phyloP scores from a whole-genome alignment of 2,113 vertebrate genomes.

The Chloroceryle aenea region DNA sequence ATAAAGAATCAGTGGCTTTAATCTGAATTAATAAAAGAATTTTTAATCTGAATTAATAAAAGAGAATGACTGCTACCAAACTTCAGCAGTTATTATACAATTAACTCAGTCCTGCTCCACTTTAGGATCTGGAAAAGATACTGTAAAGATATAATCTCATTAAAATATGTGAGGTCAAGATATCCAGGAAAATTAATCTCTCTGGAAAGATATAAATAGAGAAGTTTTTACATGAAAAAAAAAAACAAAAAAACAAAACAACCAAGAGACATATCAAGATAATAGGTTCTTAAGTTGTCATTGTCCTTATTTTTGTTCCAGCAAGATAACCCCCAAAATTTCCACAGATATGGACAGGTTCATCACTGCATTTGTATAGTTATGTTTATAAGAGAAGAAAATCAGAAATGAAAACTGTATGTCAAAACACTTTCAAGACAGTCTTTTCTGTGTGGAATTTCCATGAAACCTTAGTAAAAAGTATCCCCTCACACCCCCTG shows the following conservation, averaged over 20 bases:
- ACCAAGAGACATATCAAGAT: not conserved
- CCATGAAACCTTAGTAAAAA: not conserved
- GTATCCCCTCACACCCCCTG: rapidly evolving
- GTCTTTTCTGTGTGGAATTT: not conserved
- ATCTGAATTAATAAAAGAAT: not conserved
- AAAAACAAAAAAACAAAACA: not conserved
- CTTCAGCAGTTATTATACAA: not conserved
- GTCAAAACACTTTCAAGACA: not conserved
- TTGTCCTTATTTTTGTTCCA: not conserved
- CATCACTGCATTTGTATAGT: not conserved
- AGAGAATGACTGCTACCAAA: not conserved
- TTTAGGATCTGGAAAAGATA: slow-evolving; percentile 33
- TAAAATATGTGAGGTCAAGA: not conserved
- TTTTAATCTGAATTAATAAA: not conserved
- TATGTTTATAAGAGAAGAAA: not conserved
- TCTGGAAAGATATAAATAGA: not conserved
- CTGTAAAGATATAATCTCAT: not conserved
- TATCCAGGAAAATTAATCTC: slow-evolving; percentile 17
- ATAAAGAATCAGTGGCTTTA: not conserved
- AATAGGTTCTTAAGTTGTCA: not conserved
- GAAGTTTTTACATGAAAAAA: not conserved
- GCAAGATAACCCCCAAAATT: not conserved
- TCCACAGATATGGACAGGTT: not conserved
- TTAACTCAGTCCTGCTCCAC: not conserved
- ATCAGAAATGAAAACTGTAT: not conserved